These are phyloP conservation scores for Tinea pellionella DNA, from an alignment of 2,888 invertebrate species.

Conservation along the genomic window DNA sequence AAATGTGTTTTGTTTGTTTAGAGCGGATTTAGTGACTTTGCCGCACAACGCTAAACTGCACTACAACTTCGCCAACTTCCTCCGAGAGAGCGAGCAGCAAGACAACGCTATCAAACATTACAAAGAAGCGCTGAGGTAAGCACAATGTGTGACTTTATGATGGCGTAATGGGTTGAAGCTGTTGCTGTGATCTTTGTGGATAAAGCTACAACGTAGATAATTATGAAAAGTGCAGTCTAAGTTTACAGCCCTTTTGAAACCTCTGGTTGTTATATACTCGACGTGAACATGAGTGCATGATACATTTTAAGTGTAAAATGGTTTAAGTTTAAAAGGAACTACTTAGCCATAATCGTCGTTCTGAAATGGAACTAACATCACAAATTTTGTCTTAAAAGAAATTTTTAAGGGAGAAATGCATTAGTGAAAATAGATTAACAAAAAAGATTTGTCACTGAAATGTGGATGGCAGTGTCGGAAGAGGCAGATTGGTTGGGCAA, in stretches of 20 bases:
- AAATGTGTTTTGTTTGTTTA: slow-evolving; percentile 64
- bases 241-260: not conserved
- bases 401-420: too few species aligned
- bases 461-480: too few species aligned
- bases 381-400: too few species aligned
- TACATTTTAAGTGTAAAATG: not conserved
- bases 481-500: too few species aligned
- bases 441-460: too few species aligned
- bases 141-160: slow-evolving; percentile 18
- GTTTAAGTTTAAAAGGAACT: not conserved
- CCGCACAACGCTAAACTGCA: slow-evolving; percentile 93
- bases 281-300: not conserved
- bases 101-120: slow-evolving; percentile 83
- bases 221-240: slow-evolving; percentile 8
- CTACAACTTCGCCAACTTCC: slow-evolving; percentile 90
- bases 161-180: not conserved
- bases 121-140: slow-evolving; percentile 83
- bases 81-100: slow-evolving; percentile 79
- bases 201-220: not conserved
- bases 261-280: not conserved
- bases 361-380: too few species aligned
- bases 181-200: not conserved
- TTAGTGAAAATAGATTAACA: too few species aligned
- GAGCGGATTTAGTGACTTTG: slow-evolving; percentile 82
- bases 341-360: too few species aligned